Evolutionary conservation across 2,113 vertebrate genomes (phyloP).

Genomic region (Rattus norvegicus): GRCr8 NC_086025.1:127655501-127656000

Average conservation of each 20-base stretch:
- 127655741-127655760: background rate
- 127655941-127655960: background rate
- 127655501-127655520: background rate
- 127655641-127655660: background rate
- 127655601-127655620: background rate
- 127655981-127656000: background rate
- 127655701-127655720: background rate
- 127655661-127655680: constrained; percentile 29
- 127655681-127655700: constrained; percentile 10
- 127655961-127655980: background rate
- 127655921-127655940: background rate
- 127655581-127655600: background rate
- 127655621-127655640: constrained; percentile 35
- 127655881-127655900: background rate
- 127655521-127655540: background rate
- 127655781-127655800: background rate
- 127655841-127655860: background rate
- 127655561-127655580: background rate
- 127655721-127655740: constrained; percentile 22
- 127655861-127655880: background rate
- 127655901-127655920: background rate
- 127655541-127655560: background rate
- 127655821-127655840: background rate
- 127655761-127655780: background rate
- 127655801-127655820: background rate